Conservation (phyloP, 2,797 vertebrate genomes). For the Pempheris klunzingeri region DNA sequence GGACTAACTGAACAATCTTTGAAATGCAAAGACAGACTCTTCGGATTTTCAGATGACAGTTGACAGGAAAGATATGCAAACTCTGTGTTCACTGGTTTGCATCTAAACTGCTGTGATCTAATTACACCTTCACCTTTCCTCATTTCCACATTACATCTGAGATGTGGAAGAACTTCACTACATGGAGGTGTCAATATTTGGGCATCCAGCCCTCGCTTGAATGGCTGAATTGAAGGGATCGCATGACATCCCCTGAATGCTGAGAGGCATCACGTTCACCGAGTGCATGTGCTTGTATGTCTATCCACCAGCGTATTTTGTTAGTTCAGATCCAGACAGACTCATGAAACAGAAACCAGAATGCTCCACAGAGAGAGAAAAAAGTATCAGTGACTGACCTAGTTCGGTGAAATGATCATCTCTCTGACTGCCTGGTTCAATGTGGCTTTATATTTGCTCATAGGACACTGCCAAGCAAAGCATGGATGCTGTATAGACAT, state of each 20-base stretch:
- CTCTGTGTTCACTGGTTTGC: constrained; percentile 46
- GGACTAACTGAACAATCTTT: constrained; percentile 34
- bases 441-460: constrained; percentile 24
- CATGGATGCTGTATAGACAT: not conserved
- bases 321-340: constrained; percentile 34
- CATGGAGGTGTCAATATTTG: constrained; percentile 59
- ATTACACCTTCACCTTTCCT: constrained; percentile 49
- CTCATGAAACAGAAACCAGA: constrained; percentile 42
- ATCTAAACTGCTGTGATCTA: constrained; percentile 52
- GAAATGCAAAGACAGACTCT: constrained; percentile 49
- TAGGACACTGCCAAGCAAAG: constrained; percentile 13
- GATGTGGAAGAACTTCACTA: constrained; percentile 19
- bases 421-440: constrained; percentile 18
- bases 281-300: constrained; percentile 16
- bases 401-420: constrained; percentile 30
- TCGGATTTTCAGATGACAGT: constrained; percentile 15
- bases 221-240: constrained; percentile 41
- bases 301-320: constrained; percentile 24
- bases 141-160: constrained; percentile 45
- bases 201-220: constrained; percentile 24
- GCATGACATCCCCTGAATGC: constrained; percentile 28
- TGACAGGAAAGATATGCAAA: constrained; percentile 37
- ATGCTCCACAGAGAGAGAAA: constrained; percentile 21
- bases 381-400: constrained; percentile 51
- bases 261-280: constrained; percentile 20